Base-by-base conservation (phyloP, 2,888 invertebrate species). In the Torymus tubicola region DNA sequence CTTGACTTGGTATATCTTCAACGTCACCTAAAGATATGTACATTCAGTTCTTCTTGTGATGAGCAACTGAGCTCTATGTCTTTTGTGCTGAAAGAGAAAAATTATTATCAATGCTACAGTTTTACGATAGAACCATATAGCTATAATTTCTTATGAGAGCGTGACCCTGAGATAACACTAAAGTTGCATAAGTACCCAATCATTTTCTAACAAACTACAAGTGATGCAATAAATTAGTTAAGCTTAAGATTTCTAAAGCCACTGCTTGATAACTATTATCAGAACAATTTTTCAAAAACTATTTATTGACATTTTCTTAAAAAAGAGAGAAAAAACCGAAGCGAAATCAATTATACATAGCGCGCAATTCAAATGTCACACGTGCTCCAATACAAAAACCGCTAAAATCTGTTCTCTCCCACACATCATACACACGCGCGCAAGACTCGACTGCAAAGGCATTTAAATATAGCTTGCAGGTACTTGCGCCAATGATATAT, bases 121-220 rank as follows among this genome's bases (percentile, higher is more conserved):
- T 78, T 74, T 50, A 78, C 67, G 64, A 63, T 13, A 79, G 80
- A 85, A 86, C 83, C 84, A 73, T 68, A 67, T 61, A 80, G 75
- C 64, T 83, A 42, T 42, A 81, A 84, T 79, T 82, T 83, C 75
- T 80, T 83, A 79, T 78, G 78, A 81, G 80, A 83, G 31, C 78
- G 63, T 86, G 88, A 88, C 88, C 87, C 85, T 85, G 81, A 86
- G 87, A 88, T 88, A 87, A 87, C 83, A 84, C 76, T 76, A 57
- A 73, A 31, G 10, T 74, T 74, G 53, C 52, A 57, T 50, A 69
- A 68, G n/a, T 53, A 64, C 16, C 21, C 55, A 61, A 61, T 42
- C 42, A 42, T 42, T 42, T 5, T 42, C 42, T 16, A 53, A 21
- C 68, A 68, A 52, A 24, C 53, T 18, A 55, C n/a, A 14, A 8